These are phyloP conservation scores for Acleris cristana DNA, from an alignment of 2,888 invertebrate species.

Conservation along the genomic window DNA sequence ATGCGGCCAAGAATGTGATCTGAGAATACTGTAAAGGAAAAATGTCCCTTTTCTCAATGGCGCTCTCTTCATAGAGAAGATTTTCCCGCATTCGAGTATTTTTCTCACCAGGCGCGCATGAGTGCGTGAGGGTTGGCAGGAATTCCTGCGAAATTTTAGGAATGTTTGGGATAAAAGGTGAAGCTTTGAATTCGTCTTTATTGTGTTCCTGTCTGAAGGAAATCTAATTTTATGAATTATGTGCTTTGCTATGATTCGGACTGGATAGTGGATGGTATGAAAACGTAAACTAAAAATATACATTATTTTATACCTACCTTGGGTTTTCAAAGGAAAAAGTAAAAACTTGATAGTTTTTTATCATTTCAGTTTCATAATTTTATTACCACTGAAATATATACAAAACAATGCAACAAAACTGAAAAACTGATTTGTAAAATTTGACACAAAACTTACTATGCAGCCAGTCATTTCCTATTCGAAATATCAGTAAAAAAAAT, in stretches of 20 bases:
- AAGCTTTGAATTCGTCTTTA: slow-evolving; percentile 16
- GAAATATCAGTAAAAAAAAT: too few species aligned
- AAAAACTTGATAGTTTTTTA: background rate
- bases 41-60: slow-evolving; percentile 42
- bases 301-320: too few species aligned
- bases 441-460: too few species aligned
- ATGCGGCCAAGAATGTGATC: slow-evolving; percentile 49
- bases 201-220: slow-evolving; percentile 4
- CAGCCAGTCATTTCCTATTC: too few species aligned
- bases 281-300: too few species aligned
- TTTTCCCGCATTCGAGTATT: slow-evolving; percentile 83
- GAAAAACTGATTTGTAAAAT: too few species aligned
- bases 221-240: slow-evolving; percentile 17
- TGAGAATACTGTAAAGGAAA: slow-evolving; percentile 43
- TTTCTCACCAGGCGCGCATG: slow-evolving; percentile 70
- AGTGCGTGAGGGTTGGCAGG: slow-evolving; percentile 46
- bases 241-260: too few species aligned
- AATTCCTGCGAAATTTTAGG: slow-evolving; percentile 55
- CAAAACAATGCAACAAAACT: too few species aligned
- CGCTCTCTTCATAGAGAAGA: slow-evolving; percentile 68
- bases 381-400: too few species aligned
- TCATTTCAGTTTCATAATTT: background rate
- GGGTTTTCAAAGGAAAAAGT: background rate
- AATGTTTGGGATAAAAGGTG: slow-evolving; percentile 38
- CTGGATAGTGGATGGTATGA: too few species aligned